These are phyloP conservation scores for Hylaeus volcanicus DNA, from an alignment of 1,140 invertebrate genomes.

Conservation along the genomic window DNA sequence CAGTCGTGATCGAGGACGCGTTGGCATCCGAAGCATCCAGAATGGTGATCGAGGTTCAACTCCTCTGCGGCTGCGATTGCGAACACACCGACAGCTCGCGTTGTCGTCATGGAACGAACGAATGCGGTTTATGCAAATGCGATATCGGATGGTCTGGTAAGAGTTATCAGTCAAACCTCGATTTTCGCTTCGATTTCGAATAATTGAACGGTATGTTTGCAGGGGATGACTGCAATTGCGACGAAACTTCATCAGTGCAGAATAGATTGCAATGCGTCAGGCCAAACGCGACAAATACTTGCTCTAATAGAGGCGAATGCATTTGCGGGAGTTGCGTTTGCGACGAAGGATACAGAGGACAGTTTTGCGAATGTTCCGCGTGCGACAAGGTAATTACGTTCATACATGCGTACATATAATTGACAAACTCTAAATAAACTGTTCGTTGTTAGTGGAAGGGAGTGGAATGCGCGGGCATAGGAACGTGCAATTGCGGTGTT, in stretches of 20 bases:
- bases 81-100: conserved; percentile 36
- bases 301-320: conserved; percentile 67
- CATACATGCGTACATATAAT: background rate
- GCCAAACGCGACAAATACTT: conserved; percentile 31
- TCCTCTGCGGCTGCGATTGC: conserved; percentile 67
- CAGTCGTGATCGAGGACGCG: conserved; percentile 59
- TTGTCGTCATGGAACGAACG: conserved; percentile 62
- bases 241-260: conserved; percentile 50
- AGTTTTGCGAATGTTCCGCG: conserved; percentile 66
- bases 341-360: conserved; percentile 64
- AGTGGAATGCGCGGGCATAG: conserved; percentile 63
- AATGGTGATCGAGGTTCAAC: conserved; percentile 61
- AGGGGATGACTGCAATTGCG: conserved; percentile 68
- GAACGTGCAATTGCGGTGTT: conserved; percentile 62
- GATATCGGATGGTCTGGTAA: conserved; percentile 66
- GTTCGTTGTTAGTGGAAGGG: conserved; percentile 55
- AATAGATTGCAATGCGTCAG: conserved; percentile 60
- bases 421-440: background rate
- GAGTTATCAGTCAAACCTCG: background rate
- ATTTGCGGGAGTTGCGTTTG: conserved; percentile 64
- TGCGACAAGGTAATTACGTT: conserved; percentile 63
- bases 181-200: background rate
- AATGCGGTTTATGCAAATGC: conserved; percentile 69
- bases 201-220: background rate
- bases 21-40: conserved; percentile 65